Evolutionary conservation across 2,888 invertebrate genomes (phyloP), one percentile per base, ranked within the genome.

Genomic region (Unio delphinus): DNA sequence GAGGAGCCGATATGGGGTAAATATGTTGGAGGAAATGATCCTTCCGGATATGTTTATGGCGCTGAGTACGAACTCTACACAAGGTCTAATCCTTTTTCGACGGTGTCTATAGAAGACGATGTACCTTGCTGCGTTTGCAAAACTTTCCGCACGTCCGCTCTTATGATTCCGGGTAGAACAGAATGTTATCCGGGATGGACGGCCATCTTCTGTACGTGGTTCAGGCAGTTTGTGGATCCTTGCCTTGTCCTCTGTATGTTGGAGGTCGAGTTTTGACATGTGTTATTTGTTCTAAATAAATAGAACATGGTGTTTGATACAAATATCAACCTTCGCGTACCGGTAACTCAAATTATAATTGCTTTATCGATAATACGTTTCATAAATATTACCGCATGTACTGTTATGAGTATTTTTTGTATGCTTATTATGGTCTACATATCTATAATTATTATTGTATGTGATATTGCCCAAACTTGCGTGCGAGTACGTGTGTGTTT

Each of bases 151-250:
- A 55, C 69, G 11, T 17, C 54, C 28, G 54, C 54, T 1, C 18
- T 64, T 18, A 23, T 23, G 23, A 23, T 23, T 23, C 23, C 23
- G 23, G 23, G 23, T 23, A 23, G 23, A 23, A 23, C 23, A 23
- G 23, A 23, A 23, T 23, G 23, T 23, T 23, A 23, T 23, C 23
- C 23, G 23, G 23, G 23, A 23, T 23, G 23, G 23, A 69, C 34
- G 69, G 69, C 8, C 28, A 55, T 18, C 58, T 69, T 55, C 58
- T 69, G 7, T 69, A 69, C 61, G 55, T 65, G 11, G 69, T 69
- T 30, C 65, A 65, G 56, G 34, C 15, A 26, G 26, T 3, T 8
- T 69, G 69, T 57, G 69, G 69, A 17, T 65, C 69, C 20, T 34
- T 69, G 23, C 30, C 34, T 15, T 69, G 69, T 56, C 65, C 61